phyloP scores from a whole-genome alignment of 2,113 vertebrate genomes.

The Cichladusa arquata region DNA sequence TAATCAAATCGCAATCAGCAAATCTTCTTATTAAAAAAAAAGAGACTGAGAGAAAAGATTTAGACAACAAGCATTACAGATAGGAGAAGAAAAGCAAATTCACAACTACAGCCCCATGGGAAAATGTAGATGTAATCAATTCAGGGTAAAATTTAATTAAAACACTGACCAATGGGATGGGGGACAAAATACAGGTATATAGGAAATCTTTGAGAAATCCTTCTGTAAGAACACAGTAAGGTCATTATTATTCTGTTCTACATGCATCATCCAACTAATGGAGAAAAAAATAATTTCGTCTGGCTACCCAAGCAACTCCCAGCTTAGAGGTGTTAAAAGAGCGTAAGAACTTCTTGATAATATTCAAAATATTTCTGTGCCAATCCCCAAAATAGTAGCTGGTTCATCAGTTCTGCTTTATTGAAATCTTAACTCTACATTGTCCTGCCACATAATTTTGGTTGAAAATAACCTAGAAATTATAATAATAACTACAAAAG shows the following conservation, averaged over 20 bases:
- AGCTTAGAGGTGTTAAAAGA: neutral
- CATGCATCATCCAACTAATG: neutral
- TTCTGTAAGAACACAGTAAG: neutral
- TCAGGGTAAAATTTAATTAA: constrained; percentile 39
- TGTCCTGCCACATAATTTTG: neutral
- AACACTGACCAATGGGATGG: neutral
- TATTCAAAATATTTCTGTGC: neutral
- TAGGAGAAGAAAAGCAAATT: constrained; percentile 31
- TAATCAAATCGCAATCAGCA: constrained; percentile 54
- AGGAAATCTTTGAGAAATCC: constrained; percentile 41
- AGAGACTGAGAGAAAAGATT: constrained; percentile 1
- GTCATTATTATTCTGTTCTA: constrained; percentile 33
- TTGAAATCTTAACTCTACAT: neutral
- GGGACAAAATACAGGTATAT: constrained; percentile 17
- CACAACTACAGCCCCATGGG: neutral
- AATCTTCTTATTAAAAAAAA: neutral
- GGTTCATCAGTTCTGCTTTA: neutral
- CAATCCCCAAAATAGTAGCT: neutral
- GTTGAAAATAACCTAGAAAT: neutral
- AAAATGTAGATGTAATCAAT: constrained; percentile 39
- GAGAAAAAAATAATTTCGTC: neutral
- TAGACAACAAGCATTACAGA: constrained; percentile 8
- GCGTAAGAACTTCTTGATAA: neutral
- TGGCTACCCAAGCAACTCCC: neutral
- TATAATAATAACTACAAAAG: neutral